Base-by-base conservation (phyloP, 1,140 invertebrate genomes). In the Conus betulinus region DNA sequence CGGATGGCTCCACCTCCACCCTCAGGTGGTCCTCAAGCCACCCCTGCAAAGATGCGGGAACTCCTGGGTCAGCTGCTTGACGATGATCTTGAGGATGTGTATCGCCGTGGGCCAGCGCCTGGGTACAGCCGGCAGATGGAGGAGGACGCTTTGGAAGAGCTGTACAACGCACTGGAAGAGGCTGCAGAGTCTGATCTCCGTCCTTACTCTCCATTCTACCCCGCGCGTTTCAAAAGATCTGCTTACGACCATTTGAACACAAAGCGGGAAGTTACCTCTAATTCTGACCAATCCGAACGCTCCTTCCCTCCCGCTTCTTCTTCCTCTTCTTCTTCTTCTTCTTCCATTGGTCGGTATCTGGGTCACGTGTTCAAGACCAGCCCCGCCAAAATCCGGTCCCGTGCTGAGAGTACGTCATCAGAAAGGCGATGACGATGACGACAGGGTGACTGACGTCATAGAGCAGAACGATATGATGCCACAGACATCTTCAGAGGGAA, bases 371-470 rank as follows among this genome's bases (percentile, higher is more conserved):
- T 23, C 25, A 71, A 39, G 27, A 27, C 39, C 84, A 39, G 71
- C 8, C 23, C 25, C 39, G 23, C 60, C 57, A 23, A 51, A n/a
- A 5, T 85, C 52, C 63, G 53, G 55, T 5, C 63, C 23, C 84
- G 15, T 23, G 15, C n/a, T 23, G n/a, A 74, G n/a, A 25, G 74
- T 1, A 74, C 63, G 63, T 13, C 84, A 81, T 27, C 76, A 90
- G n/a, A 78, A 90, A 78, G 84, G 76, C 84, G 20, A 55, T 85
- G 84, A 90, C 39, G 88, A 89, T 88, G 55, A 88, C 81, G 88
- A 17, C 27, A 74, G 17, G 39, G 84, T 74, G 15, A 23, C 3
- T 74, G n/a, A 85, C 74, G n/a, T 20, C 5, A 10, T 17, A 74
- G 57, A 5, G 7, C 23, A 39, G 39, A 60, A 74, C 60, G n/a